Percentiles rank a stretch among this genome's conserved stretches.
Evolutionary conservation across 2,113 vertebrate species (phyloP).

Genomic region (Callithrix jacchus): DNA sequence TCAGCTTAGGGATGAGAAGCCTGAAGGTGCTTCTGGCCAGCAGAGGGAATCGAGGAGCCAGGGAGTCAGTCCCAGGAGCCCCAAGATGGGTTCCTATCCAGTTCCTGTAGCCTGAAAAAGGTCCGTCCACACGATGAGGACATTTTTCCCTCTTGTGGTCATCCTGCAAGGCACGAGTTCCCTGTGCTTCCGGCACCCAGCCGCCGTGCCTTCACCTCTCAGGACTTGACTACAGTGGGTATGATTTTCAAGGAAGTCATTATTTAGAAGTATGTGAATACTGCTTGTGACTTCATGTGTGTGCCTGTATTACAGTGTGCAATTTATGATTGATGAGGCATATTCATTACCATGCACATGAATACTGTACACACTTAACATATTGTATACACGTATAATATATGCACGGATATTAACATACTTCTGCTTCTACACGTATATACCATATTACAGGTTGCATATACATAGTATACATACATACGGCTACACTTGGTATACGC

Average conservation of each 20-base stretch:
- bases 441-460: background rate
- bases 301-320: background rate
- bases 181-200: background rate
- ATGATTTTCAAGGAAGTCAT: background rate
- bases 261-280: background rate
- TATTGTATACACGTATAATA: background rate
- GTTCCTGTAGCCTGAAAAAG: background rate
- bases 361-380: background rate
- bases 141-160: background rate
- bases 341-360: background rate
- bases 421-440: background rate
- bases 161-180: too few relatives aligned
- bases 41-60: background rate
- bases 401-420: background rate
- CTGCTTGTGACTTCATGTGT: background rate
- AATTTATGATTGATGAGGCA: background rate
- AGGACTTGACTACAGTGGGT: background rate
- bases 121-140: too few relatives aligned
- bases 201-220: background rate
- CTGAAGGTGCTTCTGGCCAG: background rate
- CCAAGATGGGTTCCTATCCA: background rate
- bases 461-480: background rate
- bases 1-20: accelerated
- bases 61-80: background rate
- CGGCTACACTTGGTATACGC: background rate